These are phyloP conservation scores for Malacoraja senta DNA, from an alignment of 2,797 vertebrate species.

Conservation along the genomic window DNA sequence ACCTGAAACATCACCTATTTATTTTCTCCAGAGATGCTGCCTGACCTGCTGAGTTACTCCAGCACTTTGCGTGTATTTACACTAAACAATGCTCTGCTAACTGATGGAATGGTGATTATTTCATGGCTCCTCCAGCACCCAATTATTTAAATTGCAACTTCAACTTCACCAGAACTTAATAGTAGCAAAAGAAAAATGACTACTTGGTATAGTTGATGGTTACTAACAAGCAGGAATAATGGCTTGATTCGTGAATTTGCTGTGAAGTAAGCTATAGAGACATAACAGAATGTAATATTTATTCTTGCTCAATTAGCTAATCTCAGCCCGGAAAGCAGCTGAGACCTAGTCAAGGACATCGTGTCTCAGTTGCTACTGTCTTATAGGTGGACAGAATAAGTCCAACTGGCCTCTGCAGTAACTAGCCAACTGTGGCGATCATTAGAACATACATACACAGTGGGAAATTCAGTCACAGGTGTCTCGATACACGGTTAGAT, in stretches of 20 bases:
- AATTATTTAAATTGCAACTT: not conserved
- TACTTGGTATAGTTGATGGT: too few relatives aligned
- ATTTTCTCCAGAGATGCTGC: too few relatives aligned
- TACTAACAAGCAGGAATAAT: not conserved
- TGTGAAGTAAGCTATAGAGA: not conserved
- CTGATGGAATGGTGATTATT: not conserved
- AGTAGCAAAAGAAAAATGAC: not conserved
- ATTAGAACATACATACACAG: not conserved
- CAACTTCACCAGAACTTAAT: not conserved
- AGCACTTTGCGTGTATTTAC: too few relatives aligned
- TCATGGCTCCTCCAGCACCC: too few relatives aligned
- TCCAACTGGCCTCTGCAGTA: not conserved
- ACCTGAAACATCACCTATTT: too few relatives aligned
- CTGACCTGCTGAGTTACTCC: too few relatives aligned
- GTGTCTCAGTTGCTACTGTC: not conserved
- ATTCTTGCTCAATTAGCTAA: not conserved
- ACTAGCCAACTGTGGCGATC: too few relatives aligned
- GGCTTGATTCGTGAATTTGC: not conserved
- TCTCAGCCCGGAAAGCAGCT: not conserved
- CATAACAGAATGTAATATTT: not conserved
- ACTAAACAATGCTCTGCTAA: not conserved
- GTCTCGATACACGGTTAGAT: too few relatives aligned
- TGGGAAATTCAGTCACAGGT: not conserved
- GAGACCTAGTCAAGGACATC: not conserved
- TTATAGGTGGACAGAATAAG: not conserved